Evolutionary conservation across 2,888 invertebrate genomes (phyloP).

Genomic region (Machimus atricapillus): DNA sequence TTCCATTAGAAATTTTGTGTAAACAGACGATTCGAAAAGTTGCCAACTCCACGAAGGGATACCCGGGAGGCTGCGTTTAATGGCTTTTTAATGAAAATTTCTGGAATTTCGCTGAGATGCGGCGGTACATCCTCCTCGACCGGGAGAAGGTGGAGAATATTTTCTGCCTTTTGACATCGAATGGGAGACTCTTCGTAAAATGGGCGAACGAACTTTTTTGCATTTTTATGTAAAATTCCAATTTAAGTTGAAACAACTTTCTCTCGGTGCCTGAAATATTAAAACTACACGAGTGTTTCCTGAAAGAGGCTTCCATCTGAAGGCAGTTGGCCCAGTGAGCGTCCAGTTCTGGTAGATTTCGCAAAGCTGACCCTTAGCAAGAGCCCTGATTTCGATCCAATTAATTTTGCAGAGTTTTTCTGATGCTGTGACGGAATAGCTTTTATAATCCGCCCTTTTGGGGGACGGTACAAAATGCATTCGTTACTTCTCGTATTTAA

Average conservation of each 20-base stretch:
- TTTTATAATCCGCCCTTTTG: not conserved
- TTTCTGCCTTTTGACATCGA: conserved; percentile 23
- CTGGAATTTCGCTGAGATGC: conserved; percentile 30
- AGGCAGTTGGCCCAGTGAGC: not conserved
- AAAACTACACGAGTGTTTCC: conserved; percentile 6
- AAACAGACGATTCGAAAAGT: conserved; percentile 15
- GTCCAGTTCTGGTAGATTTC: not conserved
- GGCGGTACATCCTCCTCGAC: not conserved
- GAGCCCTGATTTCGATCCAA: not conserved
- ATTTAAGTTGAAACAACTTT: conserved; percentile 35
- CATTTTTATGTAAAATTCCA: conserved; percentile 32
- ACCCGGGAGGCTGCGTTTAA: conserved; percentile 33
- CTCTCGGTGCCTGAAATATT: conserved; percentile 15
- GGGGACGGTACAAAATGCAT: not conserved
- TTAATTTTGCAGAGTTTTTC: not conserved
- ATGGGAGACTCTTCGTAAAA: not conserved
- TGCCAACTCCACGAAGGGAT: conserved; percentile 19
- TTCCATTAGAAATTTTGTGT: not conserved
- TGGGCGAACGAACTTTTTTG: conserved; percentile 16
- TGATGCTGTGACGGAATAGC: not conserved
- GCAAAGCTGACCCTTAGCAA: not conserved
- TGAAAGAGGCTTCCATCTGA: not conserved
- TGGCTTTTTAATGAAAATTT: conserved; percentile 36
- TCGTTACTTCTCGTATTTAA: not conserved
- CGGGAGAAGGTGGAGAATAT: not conserved